Base-by-base conservation (phyloP, 2,113 vertebrate species). In the Ptychochromis oligacanthus region DNA sequence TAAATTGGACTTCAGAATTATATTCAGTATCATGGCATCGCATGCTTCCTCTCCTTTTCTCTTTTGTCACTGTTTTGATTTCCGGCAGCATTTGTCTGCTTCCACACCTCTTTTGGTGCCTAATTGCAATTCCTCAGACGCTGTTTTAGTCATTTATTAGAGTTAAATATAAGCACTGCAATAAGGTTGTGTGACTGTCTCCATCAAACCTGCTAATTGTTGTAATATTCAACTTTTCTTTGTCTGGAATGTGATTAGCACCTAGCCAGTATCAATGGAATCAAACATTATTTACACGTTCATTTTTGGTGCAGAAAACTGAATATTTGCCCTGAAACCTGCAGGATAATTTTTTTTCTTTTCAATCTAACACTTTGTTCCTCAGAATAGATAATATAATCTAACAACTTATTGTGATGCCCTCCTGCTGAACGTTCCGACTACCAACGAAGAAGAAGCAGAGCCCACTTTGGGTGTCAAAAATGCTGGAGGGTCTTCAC, bases 191-290 rank as follows among this genome's bases (percentile, higher is more conserved):
- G 91, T 85, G 84, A 89, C 74, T 86, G 84, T 80, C 81, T 91
- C 80, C 72, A 87, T 89, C 91, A 82, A 74, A 94, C 88, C 86
- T 85, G 93, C 79, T 94, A 93, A 94, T 93, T 93, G 87, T 92
- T 91, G 77, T 82, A 89, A 87, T 84, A 91, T 92, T 93, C 75
- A 76, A 79, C 91, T 88, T 91, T 92, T 79, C 62, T 84, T 90
- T 88, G 86, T 88, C 85, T 91, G 60, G 79, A 90, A 92, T 89
- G 91, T 93, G 88, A 94, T 94, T 94, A 93, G 75, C 92, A 89
- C 91, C 84, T 88, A 58, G 80, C 84, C 55, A 36, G 65, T 78
- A 85, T 91, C 80, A 24, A 22, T 83, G 85, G 36, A 87, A 72
- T 70, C n/a, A 24, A 78, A 88, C 77, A 28, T 82, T 88, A 89